Evolutionary conservation across 2,888 invertebrate genomes (phyloP).

Genomic region (Ischnura elegans): DNA sequence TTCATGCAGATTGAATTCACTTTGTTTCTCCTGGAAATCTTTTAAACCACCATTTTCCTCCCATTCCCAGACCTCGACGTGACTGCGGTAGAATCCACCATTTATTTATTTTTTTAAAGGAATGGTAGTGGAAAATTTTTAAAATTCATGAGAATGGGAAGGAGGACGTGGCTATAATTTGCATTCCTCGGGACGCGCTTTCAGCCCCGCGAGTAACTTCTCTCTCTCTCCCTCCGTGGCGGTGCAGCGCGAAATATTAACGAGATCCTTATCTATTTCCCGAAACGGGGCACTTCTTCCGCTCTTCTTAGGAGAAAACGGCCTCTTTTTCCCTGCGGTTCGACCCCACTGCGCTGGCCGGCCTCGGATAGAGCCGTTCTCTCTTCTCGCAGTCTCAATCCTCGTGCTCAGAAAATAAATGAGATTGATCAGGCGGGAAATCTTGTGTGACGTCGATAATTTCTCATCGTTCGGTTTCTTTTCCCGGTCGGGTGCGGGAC

Average conservation of each 20-base stretch:
- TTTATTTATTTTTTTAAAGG: not conserved
- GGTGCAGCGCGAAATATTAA: not conserved
- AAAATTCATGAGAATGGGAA: not conserved
- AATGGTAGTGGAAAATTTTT: not conserved
- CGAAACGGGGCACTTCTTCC: not conserved
- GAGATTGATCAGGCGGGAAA: not conserved
- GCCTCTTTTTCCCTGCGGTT: not conserved
- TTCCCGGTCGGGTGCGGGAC: not conserved
- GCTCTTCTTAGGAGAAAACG: not conserved
- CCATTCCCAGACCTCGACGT: not conserved
- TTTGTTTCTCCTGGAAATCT: too few species aligned
- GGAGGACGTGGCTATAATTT: not conserved
- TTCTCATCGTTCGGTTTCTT: not conserved
- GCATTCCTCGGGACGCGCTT: not conserved
- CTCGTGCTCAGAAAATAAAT: not conserved
- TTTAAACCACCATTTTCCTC: not conserved
- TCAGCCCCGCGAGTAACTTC: not conserved
- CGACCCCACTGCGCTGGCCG: not conserved
- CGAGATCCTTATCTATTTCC: not conserved
- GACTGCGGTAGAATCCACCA: not conserved
- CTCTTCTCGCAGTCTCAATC: not conserved
- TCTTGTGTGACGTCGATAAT: constrained; percentile 9
- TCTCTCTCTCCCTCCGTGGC: not conserved
- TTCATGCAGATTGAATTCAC: too few species aligned
- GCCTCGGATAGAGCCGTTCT: not conserved